Evolutionary conservation across 2,113 vertebrate species (phyloP).

Genomic region (Phylloscopus trochilus): DNA sequence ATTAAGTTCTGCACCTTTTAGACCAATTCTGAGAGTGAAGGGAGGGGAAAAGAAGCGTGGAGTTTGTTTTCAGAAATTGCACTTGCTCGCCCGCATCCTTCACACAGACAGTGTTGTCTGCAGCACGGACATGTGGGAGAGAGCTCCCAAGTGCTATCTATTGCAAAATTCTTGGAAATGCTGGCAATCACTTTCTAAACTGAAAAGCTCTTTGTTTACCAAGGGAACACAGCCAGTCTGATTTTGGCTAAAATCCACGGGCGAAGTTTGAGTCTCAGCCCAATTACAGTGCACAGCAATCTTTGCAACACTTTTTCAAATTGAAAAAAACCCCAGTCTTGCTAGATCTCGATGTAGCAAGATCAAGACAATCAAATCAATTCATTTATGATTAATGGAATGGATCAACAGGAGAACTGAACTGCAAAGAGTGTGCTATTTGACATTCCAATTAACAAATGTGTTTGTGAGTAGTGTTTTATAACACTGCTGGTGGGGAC

Average conservation of each 20-base stretch:
- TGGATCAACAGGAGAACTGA: constrained; percentile 12
- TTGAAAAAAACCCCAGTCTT: constrained; percentile 6
- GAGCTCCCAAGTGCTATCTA: background rate
- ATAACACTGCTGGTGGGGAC: background rate
- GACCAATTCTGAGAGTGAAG: background rate
- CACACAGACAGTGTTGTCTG: background rate
- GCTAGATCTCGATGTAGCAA: background rate
- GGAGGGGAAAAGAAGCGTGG: background rate
- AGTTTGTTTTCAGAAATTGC: background rate
- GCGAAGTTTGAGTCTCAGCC: background rate
- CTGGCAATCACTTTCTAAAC: background rate
- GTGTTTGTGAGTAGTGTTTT: background rate
- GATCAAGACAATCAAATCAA: background rate
- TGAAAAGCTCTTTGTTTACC: background rate
- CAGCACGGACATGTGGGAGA: background rate
- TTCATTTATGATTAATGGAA: background rate
- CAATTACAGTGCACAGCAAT: background rate
- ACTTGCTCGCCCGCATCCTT: background rate
- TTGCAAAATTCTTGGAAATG: background rate
- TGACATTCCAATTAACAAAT: background rate
- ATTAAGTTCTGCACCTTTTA: background rate
- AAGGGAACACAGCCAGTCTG: background rate
- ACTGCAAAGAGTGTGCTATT: background rate
- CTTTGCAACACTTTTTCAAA: background rate
- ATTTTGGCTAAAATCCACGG: background rate